Evolutionary conservation across 2,797 vertebrate species (phyloP).

Genomic region (Propithecus deckenii): DNA sequence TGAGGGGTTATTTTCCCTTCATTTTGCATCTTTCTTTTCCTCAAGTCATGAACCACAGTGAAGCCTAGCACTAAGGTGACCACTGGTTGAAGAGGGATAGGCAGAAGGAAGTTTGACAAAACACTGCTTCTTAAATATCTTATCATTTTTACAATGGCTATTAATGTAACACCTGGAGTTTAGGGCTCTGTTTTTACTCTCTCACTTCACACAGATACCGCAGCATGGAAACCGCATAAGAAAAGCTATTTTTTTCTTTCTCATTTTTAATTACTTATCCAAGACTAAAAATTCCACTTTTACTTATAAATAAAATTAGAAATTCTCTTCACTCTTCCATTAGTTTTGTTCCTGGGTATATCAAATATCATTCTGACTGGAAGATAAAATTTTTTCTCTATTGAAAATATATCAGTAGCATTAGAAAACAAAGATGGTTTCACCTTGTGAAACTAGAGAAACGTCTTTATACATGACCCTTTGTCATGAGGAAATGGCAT

Average conservation of each 20-base stretch:
- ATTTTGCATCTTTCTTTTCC: not conserved
- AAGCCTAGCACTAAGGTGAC: not conserved
- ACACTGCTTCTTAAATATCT: not conserved
- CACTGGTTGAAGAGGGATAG: not conserved
- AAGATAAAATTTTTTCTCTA: not conserved
- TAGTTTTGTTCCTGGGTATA: not conserved
- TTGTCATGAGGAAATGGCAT: not conserved
- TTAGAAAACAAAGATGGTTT: not conserved
- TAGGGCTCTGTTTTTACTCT: not conserved
- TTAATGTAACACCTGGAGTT: not conserved
- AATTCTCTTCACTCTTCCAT: not conserved
- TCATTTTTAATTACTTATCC: not conserved
- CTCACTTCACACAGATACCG: not conserved
- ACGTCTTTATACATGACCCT: not conserved
- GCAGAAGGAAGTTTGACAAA: not conserved
- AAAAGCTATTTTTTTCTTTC: not conserved
- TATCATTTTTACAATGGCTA: not conserved
- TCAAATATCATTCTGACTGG: not conserved
- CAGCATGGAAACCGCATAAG: not conserved
- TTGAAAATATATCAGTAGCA: not conserved
- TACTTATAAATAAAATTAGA: not conserved
- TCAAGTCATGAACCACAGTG: not conserved
- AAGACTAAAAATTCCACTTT: not conserved
- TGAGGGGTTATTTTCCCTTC: not conserved
- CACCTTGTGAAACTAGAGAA: not conserved